Conservation (phyloP, 2,113 vertebrate genomes). For the Pteropus alecto region DNA sequence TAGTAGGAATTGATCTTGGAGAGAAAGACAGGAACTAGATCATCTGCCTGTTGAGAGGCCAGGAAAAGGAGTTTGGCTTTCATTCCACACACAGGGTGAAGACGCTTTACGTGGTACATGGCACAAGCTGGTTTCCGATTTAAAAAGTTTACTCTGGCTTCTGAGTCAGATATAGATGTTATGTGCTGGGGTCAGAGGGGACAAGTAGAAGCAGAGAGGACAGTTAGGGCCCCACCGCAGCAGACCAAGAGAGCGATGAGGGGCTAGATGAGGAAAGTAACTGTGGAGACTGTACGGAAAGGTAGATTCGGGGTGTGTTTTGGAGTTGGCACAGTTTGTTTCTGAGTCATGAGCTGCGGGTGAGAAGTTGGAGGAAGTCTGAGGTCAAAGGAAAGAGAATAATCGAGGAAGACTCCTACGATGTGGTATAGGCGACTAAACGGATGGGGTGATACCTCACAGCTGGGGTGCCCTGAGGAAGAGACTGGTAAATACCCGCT, state of each 20-base stretch:
- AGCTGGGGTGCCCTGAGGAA: background rate
- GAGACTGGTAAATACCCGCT: background rate
- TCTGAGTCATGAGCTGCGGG: background rate
- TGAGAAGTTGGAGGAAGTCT: background rate
- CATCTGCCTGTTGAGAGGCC: background rate
- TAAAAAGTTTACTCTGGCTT: background rate
- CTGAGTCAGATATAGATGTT: background rate
- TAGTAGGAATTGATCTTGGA: background rate
- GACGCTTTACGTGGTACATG: background rate
- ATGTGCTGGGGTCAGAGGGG: background rate
- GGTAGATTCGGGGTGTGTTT: background rate
- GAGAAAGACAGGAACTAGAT: background rate
- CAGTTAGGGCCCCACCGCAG: fast-evolving
- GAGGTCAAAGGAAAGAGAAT: background rate
- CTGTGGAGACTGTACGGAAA: too few species aligned
- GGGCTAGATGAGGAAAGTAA: fast-evolving
- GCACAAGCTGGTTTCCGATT: background rate
- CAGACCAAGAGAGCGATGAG: background rate
- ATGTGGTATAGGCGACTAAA: background rate
- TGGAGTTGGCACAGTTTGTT: background rate
- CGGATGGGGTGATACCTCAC: background rate
- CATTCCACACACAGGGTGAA: background rate
- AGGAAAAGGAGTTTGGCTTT: background rate
- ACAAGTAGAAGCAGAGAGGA: background rate
- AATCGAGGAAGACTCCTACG: background rate